A percentile compares a stretch with the other conserved stretches of the same genome.
Conservation (phyloP, 2,888 invertebrate genomes). For the Drosophila paranaensis region DNA sequence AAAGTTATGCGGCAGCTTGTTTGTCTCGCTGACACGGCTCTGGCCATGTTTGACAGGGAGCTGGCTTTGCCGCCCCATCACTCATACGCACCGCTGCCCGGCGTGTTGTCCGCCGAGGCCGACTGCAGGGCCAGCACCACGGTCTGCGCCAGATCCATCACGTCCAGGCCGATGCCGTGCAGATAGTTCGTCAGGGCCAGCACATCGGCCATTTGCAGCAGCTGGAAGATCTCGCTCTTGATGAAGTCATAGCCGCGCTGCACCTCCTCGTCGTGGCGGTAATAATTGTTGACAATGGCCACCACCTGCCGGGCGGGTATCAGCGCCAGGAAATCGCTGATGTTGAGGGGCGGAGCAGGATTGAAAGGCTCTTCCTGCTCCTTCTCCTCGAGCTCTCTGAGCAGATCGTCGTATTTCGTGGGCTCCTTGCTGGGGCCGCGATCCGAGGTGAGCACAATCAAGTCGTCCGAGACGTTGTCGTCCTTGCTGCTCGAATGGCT, state of each 20-base stretch:
- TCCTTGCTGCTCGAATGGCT: slow-evolving; percentile 30
- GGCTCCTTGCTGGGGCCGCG: neutral
- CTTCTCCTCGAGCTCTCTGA: slow-evolving; percentile 8
- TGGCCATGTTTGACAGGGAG: neutral
- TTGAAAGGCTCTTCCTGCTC: slow-evolving; percentile 12
- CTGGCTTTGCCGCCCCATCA: neutral
- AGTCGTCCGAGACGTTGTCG: slow-evolving; percentile 70
- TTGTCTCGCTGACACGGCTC: slow-evolving; percentile 21
- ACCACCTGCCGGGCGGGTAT: slow-evolving; percentile 81
- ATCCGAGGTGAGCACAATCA: slow-evolving; percentile 71
- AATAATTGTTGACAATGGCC: slow-evolving; percentile 78
- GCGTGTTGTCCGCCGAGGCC: neutral
- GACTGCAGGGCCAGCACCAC: slow-evolving; percentile 60
- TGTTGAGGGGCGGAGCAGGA: slow-evolving; percentile 70
- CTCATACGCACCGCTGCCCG: slow-evolving; percentile 59
- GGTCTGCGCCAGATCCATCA: slow-evolving; percentile 70
- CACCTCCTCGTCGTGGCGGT: slow-evolving; percentile 81
- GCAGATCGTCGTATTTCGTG: neutral
- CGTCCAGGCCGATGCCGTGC: slow-evolving; percentile 82
- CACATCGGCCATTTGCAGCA: slow-evolving; percentile 80
- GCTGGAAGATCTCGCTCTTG: slow-evolving; percentile 73
- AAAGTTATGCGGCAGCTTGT: slow-evolving; percentile 45
- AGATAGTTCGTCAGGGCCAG: slow-evolving; percentile 79
- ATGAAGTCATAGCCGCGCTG: slow-evolving; percentile 80
- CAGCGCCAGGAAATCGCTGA: slow-evolving; percentile 81